A percentile compares a stretch with the other conserved stretches of the same genome.
Conservation (phyloP, 2,113 vertebrate genomes). For the Apus apus region DNA sequence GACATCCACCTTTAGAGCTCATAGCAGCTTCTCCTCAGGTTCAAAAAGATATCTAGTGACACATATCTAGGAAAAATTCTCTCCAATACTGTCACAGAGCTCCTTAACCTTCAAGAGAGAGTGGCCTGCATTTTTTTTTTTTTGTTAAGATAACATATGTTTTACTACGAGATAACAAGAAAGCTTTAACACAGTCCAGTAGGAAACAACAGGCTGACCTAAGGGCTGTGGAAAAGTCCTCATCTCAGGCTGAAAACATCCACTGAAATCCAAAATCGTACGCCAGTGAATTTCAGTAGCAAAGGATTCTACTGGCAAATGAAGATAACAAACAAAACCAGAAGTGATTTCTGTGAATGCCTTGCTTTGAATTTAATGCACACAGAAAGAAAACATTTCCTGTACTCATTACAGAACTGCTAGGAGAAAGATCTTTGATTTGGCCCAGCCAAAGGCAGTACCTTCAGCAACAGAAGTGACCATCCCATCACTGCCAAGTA, state of each 20-base stretch:
- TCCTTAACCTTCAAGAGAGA: neutral
- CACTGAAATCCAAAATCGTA: neutral
- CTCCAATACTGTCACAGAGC: neutral
- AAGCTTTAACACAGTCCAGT: neutral
- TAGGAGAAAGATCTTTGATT: neutral
- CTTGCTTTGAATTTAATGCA: neutral
- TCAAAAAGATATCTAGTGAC: neutral
- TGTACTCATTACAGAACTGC: neutral
- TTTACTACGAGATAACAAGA: neutral
- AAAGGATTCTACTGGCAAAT: neutral
- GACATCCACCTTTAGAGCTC: neutral
- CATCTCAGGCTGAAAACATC: neutral
- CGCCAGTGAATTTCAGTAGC: neutral
- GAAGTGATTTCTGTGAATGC: neutral
- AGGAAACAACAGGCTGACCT: neutral
- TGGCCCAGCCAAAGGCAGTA: neutral
- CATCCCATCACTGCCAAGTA: neutral
- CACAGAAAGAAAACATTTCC: neutral
- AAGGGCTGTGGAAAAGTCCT: neutral
- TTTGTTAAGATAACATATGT: neutral
- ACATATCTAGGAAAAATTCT: neutral
- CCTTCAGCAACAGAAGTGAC: neutral
- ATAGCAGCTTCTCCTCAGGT: neutral
- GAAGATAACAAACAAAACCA: neutral
- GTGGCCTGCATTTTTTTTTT: neutral